Evolutionary conservation across 2,888 invertebrate genomes (phyloP).

Genomic region (Operophtera brumata): DNA sequence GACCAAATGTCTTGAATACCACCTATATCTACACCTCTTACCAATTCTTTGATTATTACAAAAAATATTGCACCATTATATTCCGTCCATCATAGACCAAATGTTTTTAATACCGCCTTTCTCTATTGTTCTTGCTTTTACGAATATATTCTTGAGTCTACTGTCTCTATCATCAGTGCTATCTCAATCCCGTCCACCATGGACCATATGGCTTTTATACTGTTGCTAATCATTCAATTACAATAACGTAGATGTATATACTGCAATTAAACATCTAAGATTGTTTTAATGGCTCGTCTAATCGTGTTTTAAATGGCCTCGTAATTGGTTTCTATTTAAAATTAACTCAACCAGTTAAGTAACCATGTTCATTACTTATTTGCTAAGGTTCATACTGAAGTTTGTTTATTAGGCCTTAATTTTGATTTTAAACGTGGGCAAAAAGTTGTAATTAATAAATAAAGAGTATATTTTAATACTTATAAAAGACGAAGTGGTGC

Average conservation of each 20-base stretch:
- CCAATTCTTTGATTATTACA: too few species aligned
- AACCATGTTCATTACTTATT: conserved; percentile 19
- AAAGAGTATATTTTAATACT: not conserved
- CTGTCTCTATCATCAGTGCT: too few species aligned
- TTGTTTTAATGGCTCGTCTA: conserved; percentile 32
- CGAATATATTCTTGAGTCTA: too few species aligned
- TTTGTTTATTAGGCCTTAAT: not conserved
- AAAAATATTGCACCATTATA: too few species aligned
- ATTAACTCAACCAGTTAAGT: conserved; percentile 38
- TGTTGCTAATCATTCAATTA: not conserved
- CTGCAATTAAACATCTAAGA: conserved; percentile 28
- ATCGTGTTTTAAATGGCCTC: conserved; percentile 33
- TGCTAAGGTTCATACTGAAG: conserved; percentile 5
- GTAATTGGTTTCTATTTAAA: conserved; percentile 41
- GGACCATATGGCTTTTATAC: too few species aligned
- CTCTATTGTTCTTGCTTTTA: too few species aligned
- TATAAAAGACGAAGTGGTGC: too few species aligned
- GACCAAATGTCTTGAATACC: too few species aligned
- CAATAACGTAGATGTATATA: not conserved
- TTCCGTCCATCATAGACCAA: too few species aligned
- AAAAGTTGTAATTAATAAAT: not conserved
- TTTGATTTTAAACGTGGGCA: not conserved
- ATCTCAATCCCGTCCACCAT: too few species aligned
- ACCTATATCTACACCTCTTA: too few species aligned
- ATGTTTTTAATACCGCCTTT: too few species aligned